phyloP scores from a whole-genome alignment of 1,140 invertebrate genomes.

The Cydia amplana region DNA sequence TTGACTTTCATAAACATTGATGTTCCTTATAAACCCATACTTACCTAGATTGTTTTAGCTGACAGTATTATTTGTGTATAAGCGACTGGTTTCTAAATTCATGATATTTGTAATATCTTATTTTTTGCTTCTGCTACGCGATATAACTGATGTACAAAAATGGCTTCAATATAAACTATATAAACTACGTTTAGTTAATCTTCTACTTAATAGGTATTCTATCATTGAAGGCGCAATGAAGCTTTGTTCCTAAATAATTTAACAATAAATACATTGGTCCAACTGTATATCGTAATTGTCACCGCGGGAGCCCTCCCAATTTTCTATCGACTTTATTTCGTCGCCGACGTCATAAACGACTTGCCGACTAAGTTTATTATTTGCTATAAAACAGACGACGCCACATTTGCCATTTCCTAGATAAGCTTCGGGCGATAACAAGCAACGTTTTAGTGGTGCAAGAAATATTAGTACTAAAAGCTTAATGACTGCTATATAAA shows the following conservation, averaged over 20 bases:
- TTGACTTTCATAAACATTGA: too few relatives aligned
- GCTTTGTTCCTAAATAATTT: background rate
- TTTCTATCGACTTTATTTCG: constrained; percentile 15
- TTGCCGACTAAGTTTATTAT: constrained; percentile 27
- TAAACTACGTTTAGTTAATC: too few relatives aligned
- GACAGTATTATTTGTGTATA: too few relatives aligned
- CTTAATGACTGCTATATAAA: constrained; percentile 16
- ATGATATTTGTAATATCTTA: too few relatives aligned
- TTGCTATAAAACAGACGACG: constrained; percentile 17
- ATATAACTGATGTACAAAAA: too few relatives aligned
- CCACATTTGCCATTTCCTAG: constrained; percentile 23
- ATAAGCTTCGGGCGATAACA: constrained; percentile 29
- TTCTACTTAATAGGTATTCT: too few relatives aligned
- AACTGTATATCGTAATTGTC: background rate
- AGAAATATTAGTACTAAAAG: constrained; percentile 20
- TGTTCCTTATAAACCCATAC: too few relatives aligned
- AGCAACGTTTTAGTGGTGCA: background rate
- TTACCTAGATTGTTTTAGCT: too few relatives aligned
- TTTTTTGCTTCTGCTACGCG: too few relatives aligned
- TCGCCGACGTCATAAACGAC: constrained; percentile 22
- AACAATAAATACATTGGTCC: background rate
- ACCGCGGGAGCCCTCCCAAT: background rate
- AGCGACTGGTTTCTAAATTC: too few relatives aligned
- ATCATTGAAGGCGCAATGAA: too few relatives aligned
- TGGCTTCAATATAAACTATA: too few relatives aligned